Conservation (phyloP, 1,140 invertebrate genomes). For the Leptopilina clavipes region DNA sequence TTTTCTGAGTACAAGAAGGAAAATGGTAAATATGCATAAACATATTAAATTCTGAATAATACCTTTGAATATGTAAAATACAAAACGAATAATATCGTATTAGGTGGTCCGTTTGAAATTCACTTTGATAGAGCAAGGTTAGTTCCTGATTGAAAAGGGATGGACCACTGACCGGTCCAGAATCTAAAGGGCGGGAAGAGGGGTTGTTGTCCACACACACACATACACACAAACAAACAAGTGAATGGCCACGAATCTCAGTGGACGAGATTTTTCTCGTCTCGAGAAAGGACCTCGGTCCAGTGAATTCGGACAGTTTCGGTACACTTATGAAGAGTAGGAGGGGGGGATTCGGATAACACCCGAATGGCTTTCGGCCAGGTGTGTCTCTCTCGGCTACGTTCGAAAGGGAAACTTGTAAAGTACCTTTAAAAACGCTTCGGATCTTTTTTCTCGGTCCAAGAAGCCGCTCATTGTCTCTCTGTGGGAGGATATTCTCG, state of each 20-base stretch:
- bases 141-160: constrained; percentile 9
- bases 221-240: no score
- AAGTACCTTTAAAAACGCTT: constrained; percentile 60
- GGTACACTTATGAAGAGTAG: constrained; percentile 57
- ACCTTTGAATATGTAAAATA: neutral
- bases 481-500: constrained; percentile 52
- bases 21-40: neutral
- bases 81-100: neutral
- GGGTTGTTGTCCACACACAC: neutral
- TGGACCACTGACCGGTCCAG: constrained; percentile 13
- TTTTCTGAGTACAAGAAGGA: no score
- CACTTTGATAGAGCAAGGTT: neutral
- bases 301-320: constrained; percentile 60
- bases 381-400: constrained; percentile 57
- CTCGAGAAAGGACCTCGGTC: constrained; percentile 51
- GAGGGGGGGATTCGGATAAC: constrained; percentile 56
- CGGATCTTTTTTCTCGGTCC: constrained; percentile 48
- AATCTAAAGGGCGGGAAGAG: constrained; percentile 1
- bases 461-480: constrained; percentile 58
- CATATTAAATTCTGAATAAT: neutral
- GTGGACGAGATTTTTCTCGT: constrained; percentile 43
- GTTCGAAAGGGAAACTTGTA: constrained; percentile 63
- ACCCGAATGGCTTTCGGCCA: constrained; percentile 61
- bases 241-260: constrained; percentile 54
- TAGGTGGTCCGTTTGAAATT: neutral